These are phyloP conservation scores for Tympanoctomys barrerae DNA, from an alignment of 2,797 vertebrate species.

Conservation along the genomic window DNA sequence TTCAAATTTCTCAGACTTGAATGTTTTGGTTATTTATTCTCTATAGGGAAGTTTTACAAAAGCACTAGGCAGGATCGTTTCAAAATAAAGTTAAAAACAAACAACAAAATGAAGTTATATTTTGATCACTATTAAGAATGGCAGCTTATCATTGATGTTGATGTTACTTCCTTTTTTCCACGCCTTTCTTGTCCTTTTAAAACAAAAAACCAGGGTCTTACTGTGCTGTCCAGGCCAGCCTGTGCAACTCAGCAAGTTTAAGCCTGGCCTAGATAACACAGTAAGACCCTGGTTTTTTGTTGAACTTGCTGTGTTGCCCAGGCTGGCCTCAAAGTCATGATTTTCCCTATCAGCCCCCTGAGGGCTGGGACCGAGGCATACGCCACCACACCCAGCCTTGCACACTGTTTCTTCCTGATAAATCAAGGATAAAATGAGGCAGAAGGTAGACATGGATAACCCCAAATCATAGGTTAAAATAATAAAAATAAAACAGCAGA, in stretches of 20 bases:
- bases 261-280: no score
- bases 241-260: no score
- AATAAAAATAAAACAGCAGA: constrained; percentile 26
- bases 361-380: neutral
- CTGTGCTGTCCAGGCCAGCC: neutral
- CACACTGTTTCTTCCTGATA: neutral
- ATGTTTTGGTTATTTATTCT: constrained; percentile 37
- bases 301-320: neutral
- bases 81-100: neutral
- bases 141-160: neutral
- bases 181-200: neutral
- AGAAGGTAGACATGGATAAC: neutral
- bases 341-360: neutral
- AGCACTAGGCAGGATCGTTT: constrained; percentile 14
- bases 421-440: constrained; percentile 17
- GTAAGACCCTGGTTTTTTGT: no score
- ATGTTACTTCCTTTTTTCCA: neutral
- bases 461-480: neutral
- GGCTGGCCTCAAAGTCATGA: neutral
- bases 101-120: neutral
- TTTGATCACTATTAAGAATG: neutral
- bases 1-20: neutral
- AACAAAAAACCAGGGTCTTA: neutral
- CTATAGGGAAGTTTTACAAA: constrained; percentile 1
- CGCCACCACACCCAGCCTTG: neutral